Evolutionary conservation across 2,888 invertebrate species (phyloP), one percentile per base, ranked within the genome.

Genomic region (Hydriomena furcata): DNA sequence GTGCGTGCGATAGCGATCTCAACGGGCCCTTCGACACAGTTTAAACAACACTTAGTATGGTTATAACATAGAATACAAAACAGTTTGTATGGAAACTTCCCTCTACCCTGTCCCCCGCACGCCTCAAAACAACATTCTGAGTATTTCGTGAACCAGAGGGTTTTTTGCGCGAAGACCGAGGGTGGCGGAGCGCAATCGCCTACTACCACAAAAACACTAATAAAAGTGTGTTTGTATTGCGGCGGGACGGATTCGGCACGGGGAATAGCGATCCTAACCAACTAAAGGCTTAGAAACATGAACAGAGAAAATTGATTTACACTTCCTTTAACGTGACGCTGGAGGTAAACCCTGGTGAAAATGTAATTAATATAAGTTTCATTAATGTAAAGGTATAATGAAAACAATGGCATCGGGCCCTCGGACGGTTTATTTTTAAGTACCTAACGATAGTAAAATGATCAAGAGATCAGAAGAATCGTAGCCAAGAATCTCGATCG

Each of bases 111-210:
- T 60, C 53, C 69, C 73, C 74, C 79, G 73, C 78, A 68, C 78
- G 69, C 82, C 80, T 76, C 79, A 70, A 84, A 84, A 83, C 84
- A 86, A 84, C 84, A 84, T 85, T 84, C 84, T 82, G 82, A 82
- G 76, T 85, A 82, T 86, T 85, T 79, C 57, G 84, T 84, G 82
- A 79, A 80, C 71, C 68, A 73, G 84, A 86, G 89, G 86, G 88
- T 90, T 90, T 90, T 90, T 90, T 90, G 88, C 88, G 88, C 87
- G 84, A 76, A 78, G 78, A 83, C 84, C 83, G 75, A 81, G 90
- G 89, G 88, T 88, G 89, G 88, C 80, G 65, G 80, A 83, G 85
- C 85, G 87, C 86, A 84, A 86, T 85, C 85, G 83, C 80, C 79
- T 80, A 77, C 81, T 79, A 79, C 70, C 79, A 89, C 88, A 90